Percentiles rank a stretch among this genome's conserved stretches.
These are phyloP conservation scores for Notarius lentiginosus DNA, from an alignment of 2,113 vertebrate genomes.

Conservation along the genomic window DNA sequence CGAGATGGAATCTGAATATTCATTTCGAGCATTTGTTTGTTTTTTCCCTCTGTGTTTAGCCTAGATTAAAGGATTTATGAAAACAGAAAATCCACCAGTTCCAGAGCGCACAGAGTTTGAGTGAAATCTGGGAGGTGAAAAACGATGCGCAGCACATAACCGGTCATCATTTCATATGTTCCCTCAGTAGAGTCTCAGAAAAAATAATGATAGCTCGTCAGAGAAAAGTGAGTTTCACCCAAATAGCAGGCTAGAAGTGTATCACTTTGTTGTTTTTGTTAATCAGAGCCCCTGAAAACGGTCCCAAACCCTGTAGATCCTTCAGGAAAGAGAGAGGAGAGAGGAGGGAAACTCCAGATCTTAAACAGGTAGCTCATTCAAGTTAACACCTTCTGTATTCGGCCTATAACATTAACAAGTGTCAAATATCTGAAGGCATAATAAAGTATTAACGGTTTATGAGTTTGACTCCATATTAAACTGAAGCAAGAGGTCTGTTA, in stretches of 20 bases:
- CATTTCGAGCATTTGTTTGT: conserved; percentile 69
- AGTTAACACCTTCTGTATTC: not conserved
- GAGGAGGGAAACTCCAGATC: not conserved
- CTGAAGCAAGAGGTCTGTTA: conserved; percentile 43
- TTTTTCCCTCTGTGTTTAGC: conserved; percentile 54
- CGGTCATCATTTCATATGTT: not conserved
- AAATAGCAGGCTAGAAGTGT: not conserved
- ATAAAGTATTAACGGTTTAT: not conserved
- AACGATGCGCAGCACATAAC: too few relatives aligned
- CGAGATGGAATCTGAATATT: conserved; percentile 70
- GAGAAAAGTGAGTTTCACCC: not conserved
- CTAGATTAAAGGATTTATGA: conserved; percentile 63
- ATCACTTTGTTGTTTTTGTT: not conserved
- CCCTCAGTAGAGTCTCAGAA: not conserved
- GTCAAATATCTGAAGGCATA: not conserved
- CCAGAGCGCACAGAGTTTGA: conserved; percentile 60
- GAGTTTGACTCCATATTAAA: conserved; percentile 32
- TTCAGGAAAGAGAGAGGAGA: not conserved
- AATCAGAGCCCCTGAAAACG: not conserved
- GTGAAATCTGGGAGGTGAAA: too few relatives aligned
- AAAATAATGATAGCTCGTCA: not conserved
- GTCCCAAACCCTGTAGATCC: not conserved
- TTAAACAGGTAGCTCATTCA: not conserved
- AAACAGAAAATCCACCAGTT: conserved; percentile 56
- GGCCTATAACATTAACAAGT: not conserved